Percentiles rank a stretch among this genome's conserved stretches.
Conservation (phyloP, 2,113 vertebrate genomes). For the Phycodurus eques region DNA sequence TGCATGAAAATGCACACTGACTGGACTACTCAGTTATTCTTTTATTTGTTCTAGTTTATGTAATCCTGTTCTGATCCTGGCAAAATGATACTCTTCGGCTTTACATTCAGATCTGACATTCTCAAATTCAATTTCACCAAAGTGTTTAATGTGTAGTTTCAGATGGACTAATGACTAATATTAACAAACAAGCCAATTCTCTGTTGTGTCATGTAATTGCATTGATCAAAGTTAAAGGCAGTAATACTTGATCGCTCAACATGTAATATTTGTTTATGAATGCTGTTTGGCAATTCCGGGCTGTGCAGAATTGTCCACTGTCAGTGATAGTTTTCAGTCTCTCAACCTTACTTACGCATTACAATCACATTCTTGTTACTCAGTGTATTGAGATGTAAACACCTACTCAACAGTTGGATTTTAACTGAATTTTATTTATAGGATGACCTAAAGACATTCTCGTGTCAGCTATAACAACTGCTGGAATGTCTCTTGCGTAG, state of each 20-base stretch:
- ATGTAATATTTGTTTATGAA: background rate
- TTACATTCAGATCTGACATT: too few species aligned
- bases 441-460: background rate
- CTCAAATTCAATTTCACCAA: background rate
- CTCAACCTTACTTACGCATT: background rate
- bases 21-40: background rate
- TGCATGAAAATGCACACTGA: background rate
- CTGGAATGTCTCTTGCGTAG: constrained; percentile 43
- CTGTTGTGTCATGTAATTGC: background rate
- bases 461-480: background rate
- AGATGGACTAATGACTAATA: too few species aligned
- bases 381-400: background rate
- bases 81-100: too few species aligned
- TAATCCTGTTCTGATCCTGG: too few species aligned
- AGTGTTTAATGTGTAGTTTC: background rate
- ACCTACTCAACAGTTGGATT: background rate
- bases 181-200: too few species aligned
- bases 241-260: too few species aligned
- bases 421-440: background rate
- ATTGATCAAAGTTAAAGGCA: too few species aligned
- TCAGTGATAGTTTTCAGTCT: background rate
- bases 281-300: background rate
- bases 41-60: background rate
- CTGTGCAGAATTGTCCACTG: background rate
- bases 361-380: background rate